These are phyloP conservation scores for Synergus japonicus DNA, from an alignment of 2,888 invertebrate genomes.

Conservation along the genomic window DNA sequence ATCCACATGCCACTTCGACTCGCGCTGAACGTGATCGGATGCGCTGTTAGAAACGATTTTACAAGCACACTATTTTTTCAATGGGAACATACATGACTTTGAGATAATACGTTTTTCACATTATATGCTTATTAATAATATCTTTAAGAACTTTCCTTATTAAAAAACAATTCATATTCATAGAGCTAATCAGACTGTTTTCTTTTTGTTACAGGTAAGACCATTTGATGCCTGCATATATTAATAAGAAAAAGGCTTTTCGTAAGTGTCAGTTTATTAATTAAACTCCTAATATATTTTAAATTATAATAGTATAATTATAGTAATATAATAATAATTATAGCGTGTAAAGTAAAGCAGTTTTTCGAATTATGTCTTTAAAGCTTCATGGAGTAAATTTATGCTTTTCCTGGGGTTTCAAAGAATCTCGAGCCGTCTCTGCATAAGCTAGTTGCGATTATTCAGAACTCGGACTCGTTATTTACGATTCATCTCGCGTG, in stretches of 20 bases:
- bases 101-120: background rate
- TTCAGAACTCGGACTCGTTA: conserved; percentile 32
- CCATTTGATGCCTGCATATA: background rate
- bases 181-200: background rate
- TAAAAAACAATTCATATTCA: background rate
- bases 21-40: conserved; percentile 26
- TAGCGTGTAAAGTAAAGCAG: background rate
- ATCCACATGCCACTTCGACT: conserved; percentile 52
- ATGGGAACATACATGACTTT: background rate
- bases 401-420: background rate
- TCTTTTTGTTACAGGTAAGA: conserved; percentile 27
- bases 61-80: background rate
- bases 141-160: background rate
- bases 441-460: conserved; percentile 12
- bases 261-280: conserved; percentile 2
- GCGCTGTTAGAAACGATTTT: conserved; percentile 12
- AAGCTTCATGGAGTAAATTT: background rate
- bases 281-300: too few species aligned
- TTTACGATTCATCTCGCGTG: conserved; percentile 40
- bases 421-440: conserved; percentile 6
- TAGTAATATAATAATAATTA: too few species aligned
- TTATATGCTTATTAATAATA: too few species aligned
- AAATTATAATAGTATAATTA: too few species aligned
- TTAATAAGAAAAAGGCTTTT: background rate
- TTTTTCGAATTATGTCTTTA: background rate